Conservation (phyloP, 2,888 invertebrate species). For the Andricus curvator region DNA sequence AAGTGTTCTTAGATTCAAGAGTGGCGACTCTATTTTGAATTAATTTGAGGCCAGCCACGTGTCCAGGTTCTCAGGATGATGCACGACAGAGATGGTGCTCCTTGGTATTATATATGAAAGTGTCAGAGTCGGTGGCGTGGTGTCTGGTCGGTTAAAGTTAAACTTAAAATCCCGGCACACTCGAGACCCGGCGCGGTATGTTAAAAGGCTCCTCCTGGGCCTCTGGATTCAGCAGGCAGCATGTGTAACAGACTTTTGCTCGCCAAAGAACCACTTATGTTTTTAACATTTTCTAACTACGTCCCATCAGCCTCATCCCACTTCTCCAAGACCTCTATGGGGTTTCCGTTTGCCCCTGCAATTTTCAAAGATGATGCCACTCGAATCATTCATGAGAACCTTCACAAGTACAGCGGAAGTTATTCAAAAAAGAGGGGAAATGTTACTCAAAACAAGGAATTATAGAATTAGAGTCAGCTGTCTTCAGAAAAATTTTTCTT, state of each 20-base stretch:
- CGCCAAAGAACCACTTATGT: constrained; percentile 56
- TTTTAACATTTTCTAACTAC: constrained; percentile 44
- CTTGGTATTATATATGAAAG: constrained; percentile 15
- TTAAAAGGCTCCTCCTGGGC: constrained; percentile 60
- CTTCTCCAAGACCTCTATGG: constrained; percentile 22
- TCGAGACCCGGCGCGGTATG: constrained; percentile 67
- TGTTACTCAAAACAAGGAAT: too few relatives aligned
- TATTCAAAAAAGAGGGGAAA: background rate
- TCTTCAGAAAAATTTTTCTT: too few relatives aligned
- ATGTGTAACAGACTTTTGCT: constrained; percentile 53
- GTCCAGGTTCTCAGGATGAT: constrained; percentile 56
- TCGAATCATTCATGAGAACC: background rate
- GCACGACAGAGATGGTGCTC: constrained; percentile 50
- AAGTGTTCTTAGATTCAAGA: constrained; percentile 29
- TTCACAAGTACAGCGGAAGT: background rate
- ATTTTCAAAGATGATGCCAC: constrained; percentile 1
- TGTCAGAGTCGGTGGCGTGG: constrained; percentile 45
- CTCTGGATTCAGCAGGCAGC: constrained; percentile 44
- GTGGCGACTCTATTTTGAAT: constrained; percentile 37
- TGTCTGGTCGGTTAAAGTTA: constrained; percentile 55
- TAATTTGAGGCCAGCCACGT: constrained; percentile 61
- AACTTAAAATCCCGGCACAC: constrained; percentile 51
- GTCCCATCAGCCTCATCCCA: constrained; percentile 32
- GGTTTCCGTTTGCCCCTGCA: background rate
- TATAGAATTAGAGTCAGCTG: too few relatives aligned